Conservation (phyloP, 2,113 vertebrate species). For the Isurus oxyrinchus region DNA sequence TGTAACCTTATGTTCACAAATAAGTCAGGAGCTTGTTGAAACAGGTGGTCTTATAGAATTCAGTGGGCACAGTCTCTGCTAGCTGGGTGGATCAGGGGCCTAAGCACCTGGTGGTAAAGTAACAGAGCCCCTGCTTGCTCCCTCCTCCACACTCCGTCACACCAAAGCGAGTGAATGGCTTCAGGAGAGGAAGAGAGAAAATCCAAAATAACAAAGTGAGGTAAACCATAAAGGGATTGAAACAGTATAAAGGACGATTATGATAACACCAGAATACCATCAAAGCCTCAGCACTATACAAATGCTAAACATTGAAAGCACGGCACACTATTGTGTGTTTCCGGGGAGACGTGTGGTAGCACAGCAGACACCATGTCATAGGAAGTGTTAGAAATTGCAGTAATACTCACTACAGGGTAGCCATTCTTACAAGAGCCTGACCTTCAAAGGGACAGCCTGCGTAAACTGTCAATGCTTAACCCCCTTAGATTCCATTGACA, state of each 20-base stretch:
- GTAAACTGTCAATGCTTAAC: background rate
- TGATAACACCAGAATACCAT: background rate
- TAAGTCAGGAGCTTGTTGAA: background rate
- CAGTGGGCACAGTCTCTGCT: background rate
- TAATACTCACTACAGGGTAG: background rate
- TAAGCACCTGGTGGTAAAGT: background rate
- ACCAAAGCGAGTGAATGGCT: background rate
- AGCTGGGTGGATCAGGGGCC: background rate
- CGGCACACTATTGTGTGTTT: background rate
- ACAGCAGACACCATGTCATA: background rate
- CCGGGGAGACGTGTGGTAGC: background rate
- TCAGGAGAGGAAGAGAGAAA: background rate
- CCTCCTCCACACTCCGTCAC: background rate
- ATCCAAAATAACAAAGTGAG: background rate
- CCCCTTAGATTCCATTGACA: background rate
- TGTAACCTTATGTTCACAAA: background rate
- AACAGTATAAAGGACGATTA: background rate
- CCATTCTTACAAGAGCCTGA: background rate
- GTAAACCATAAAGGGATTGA: background rate
- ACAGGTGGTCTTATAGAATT: no score
- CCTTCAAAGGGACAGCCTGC: background rate
- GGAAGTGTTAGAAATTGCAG: background rate
- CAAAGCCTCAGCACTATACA: background rate
- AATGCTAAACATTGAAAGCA: background rate
- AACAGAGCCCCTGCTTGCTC: background rate